Evolutionary conservation across 2,888 invertebrate species (phyloP), one percentile per base, ranked within the genome.

Genomic region (Smittia aterrima): DNA sequence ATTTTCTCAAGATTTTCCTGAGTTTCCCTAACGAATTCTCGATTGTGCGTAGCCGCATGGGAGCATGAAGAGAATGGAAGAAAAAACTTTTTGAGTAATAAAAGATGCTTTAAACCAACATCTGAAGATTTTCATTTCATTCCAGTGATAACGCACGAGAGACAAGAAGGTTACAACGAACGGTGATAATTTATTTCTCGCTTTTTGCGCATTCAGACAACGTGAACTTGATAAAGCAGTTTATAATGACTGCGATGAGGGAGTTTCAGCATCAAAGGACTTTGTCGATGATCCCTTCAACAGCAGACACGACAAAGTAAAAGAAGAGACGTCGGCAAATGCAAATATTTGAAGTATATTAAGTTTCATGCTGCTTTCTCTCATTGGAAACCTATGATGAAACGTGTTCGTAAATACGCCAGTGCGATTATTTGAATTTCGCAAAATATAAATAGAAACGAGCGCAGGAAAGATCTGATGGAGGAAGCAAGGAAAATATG

Each of bases 361-460:
- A 67, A 67, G 40, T 67, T 67, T 41, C 20, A 41, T 47, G 40
- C 13, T 67, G 66, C 20, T 41, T 18, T 67, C 11, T 40, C 20
- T 40, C 16, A 64, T n/a, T n/a, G n/a, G 18, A 27, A 58, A 32
- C 40, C 25, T 66, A 1, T 20, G 11, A 20, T n/a, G 16, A 22
- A 47, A 67, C 67, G 67, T 67, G 67, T 67, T 67, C 67, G 41
- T 67, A 40, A 67, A 67, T 67, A 67, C 40, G 20, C 13, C 18
- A 13, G 40, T 24, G 67, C 20, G 67, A 67, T 67, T 67, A 67
- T 67, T 67, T 67, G 67, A 16, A 41, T 67, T 41, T 27, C 3
- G 58, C 47, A 47, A 32, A 32, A 32, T n/a, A n/a, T n/a, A n/a
- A n/a, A n/a, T 38, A 38, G 38, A 4, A 11, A 38, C 38, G 38